Evolutionary conservation across 2,113 vertebrate genomes (phyloP), one percentile per base, ranked within the genome.

Genomic region (Grus americana): DNA sequence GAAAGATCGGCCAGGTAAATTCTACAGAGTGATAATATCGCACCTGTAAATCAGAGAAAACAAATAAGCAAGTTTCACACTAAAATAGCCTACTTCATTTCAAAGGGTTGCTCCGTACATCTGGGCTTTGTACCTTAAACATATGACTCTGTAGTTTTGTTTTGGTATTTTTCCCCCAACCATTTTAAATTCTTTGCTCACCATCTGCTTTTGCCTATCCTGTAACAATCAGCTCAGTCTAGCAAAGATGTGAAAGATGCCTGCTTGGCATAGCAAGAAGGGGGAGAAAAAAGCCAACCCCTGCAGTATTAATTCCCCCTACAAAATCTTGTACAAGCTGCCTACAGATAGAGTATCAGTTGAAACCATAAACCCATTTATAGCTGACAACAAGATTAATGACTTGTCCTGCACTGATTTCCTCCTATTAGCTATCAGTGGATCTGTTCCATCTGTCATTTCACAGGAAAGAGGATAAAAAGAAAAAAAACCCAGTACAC

Each of bases 371-470:
- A 99, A 98, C 97, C 98, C 98, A 99, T 99, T 99, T 98, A 98
- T 96, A 98, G 98, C 98, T 99, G 99, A 99, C 99, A 99, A 97
- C 92, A 98, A 99, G 99, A 99, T 99, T 99, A 99, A 99, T 99
- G 99, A 98, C 98, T 98, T 96, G 98, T 98, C 97, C 97, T 94
- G 81, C 72, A 87, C 96, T 97, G 98, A 98, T 98, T 98, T 99
- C 98, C 97, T 98, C 98, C 97, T 98, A 99, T 99, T 99, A 99
- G 98, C 97, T 98, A 97, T 97, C 97, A 98, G 98, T 94, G 93
- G 93, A 97, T 98, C 98, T 93, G 95, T 94, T 98, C 99, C 99
- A 99, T 99, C 99, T 99, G 99, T 98, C 98, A 98, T 97, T 96
- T 98, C 91, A 94, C 79, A 79, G 91, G 80, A 96, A 97, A 92